Evolutionary conservation across 2,888 invertebrate species (phyloP).

Genomic region (Tigriopus californicus): DNA sequence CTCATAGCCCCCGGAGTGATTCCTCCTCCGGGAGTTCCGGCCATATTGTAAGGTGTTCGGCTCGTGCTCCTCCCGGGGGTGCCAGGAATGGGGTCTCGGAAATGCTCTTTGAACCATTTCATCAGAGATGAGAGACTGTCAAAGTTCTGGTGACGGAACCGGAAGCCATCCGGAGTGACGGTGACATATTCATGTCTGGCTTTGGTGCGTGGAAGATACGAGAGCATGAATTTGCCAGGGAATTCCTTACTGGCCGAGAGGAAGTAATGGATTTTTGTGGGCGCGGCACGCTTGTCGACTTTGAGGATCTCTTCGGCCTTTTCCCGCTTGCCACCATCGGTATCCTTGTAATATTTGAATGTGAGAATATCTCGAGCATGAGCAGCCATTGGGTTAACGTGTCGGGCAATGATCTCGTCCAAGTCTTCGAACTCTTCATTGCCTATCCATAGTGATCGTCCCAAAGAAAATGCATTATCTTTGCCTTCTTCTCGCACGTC

Average conservation of each 20-base stretch:
- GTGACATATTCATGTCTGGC: slow-evolving; percentile 80
- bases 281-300: slow-evolving; percentile 71
- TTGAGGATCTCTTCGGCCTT: slow-evolving; percentile 68
- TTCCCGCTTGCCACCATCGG: slow-evolving; percentile 57
- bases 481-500: slow-evolving; percentile 90
- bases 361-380: slow-evolving; percentile 72
- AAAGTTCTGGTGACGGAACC: slow-evolving; percentile 73
- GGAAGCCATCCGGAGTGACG: slow-evolving; percentile 76
- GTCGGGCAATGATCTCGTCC: slow-evolving; percentile 93
- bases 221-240: slow-evolving; percentile 80
- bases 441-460: slow-evolving; percentile 65
- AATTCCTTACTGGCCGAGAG: slow-evolving; percentile 58
- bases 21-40: slow-evolving; percentile 26
- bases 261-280: slow-evolving; percentile 72
- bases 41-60: slow-evolving; percentile 36
- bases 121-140: slow-evolving; percentile 57
- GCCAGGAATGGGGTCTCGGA: slow-evolving; percentile 65
- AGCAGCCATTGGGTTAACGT: slow-evolving; percentile 90
- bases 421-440: slow-evolving; percentile 92
- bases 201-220: slow-evolving; percentile 69
- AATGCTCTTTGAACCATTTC: slow-evolving; percentile 96
- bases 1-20: slow-evolving; percentile 27
- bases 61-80: slow-evolving; percentile 42
- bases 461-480: slow-evolving; percentile 85
- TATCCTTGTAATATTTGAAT: slow-evolving; percentile 72